A percentile compares a stretch with the other conserved stretches of the same genome.
These are phyloP conservation scores for Catamblyrhynchus diadema DNA, from an alignment of 2,797 vertebrate genomes.

Conservation along the genomic window DNA sequence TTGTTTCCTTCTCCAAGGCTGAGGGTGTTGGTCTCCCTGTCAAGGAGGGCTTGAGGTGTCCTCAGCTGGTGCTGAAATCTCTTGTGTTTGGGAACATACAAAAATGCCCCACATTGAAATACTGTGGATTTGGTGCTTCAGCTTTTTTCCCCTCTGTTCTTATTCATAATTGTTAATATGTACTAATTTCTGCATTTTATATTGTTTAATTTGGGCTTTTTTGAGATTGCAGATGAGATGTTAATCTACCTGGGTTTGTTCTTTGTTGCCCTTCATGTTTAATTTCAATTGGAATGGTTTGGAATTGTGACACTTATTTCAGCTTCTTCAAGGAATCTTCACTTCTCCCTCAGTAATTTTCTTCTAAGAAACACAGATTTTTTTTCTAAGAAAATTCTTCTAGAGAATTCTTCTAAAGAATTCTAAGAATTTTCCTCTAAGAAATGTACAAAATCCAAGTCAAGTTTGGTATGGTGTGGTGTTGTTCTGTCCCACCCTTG, in stretches of 20 bases:
- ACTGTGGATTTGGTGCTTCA: neutral
- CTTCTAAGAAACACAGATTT: neutral
- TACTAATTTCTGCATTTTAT: neutral
- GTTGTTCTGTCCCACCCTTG: neutral
- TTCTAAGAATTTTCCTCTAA: neutral
- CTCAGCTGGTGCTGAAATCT: neutral
- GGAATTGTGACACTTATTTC: neutral
- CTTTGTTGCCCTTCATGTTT: neutral
- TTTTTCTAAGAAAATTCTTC: neutral
- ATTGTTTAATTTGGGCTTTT: neutral
- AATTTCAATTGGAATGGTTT: neutral
- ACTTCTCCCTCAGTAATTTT: neutral
- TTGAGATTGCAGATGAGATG: neutral
- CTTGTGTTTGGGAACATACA: neutral
- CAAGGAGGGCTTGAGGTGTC: neutral
- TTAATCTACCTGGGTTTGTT: neutral
- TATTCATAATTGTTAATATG: neutral
- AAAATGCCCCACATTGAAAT: neutral
- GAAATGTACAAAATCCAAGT: neutral
- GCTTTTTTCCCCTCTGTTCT: neutral
- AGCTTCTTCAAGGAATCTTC: neutral
- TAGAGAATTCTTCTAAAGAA: no score
- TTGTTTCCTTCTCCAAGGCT: neutral
- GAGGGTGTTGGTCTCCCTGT: neutral
- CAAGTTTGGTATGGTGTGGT: neutral